Percentiles rank a stretch among this genome's conserved stretches.
Evolutionary conservation across 2,113 vertebrate species (phyloP).

Genomic region (Boulengeromyrus knoepffleri): DNA sequence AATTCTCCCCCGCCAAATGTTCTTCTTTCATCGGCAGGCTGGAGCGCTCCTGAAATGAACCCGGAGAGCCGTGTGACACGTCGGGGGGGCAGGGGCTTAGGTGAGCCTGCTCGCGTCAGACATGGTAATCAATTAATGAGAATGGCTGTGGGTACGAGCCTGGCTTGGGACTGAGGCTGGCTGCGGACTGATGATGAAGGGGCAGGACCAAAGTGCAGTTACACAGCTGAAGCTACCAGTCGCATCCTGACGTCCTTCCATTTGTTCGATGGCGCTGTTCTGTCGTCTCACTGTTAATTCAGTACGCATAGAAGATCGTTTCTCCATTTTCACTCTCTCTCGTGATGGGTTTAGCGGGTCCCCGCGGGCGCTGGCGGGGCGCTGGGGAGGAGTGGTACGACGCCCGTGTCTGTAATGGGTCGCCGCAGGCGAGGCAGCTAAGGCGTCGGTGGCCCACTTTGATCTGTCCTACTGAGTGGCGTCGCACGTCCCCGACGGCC

Average conservation of each 20-base stretch:
- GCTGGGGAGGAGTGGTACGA: not conserved
- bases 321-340: not conserved
- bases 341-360: conserved; percentile 57
- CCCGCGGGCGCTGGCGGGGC: conserved; percentile 27
- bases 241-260: not conserved
- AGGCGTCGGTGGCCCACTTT: not conserved
- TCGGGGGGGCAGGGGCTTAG: conserved; percentile 72
- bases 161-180: conserved; percentile 57
- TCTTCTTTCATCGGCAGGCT: conserved; percentile 93
- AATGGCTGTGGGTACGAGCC: conserved; percentile 81
- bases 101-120: conserved; percentile 69
- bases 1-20: conserved; percentile 99
- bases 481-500: conserved; percentile 56
- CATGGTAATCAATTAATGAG: conserved; percentile 78
- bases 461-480: conserved; percentile 54
- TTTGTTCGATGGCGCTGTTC: not conserved
- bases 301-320: not conserved
- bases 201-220: not conserved
- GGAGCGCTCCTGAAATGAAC: conserved; percentile 97
- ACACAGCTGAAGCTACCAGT: not conserved
- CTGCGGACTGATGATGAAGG: conserved; percentile 7
- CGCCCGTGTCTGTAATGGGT: not conserved
- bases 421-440: not conserved
- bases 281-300: not conserved
- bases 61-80: conserved; percentile 81